phyloP scores from a whole-genome alignment of 2,888 invertebrate genomes.

The Camptogramma bilineatum region DNA sequence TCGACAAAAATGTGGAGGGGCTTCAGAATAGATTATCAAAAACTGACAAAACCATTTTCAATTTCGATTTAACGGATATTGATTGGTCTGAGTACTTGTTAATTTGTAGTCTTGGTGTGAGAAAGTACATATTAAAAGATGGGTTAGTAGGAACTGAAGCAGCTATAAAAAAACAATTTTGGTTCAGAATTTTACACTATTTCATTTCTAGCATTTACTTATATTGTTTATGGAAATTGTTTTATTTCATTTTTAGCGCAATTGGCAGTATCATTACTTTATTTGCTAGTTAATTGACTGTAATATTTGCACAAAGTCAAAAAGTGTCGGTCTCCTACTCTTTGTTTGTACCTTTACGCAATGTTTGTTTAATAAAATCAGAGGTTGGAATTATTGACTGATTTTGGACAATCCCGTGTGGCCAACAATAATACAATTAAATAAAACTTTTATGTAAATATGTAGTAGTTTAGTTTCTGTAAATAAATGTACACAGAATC shows the following conservation, averaged over 20 bases:
- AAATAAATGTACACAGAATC: no score
- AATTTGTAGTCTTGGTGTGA: conserved; percentile 41
- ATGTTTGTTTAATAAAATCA: no score
- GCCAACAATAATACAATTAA: no score
- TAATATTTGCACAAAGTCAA: no score
- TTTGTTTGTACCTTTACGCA: no score
- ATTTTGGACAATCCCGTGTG: no score
- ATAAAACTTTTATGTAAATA: no score
- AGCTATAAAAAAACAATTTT: conserved; percentile 40
- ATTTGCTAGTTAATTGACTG: no score
- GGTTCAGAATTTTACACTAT: conserved; percentile 29
- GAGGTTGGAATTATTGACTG: no score
- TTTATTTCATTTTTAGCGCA: background rate
- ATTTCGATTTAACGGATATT: conserved; percentile 42
- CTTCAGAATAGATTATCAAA: conserved; percentile 28
- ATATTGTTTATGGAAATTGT: conserved; percentile 13
- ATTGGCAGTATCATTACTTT: no score
- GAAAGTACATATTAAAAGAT: conserved; percentile 44
- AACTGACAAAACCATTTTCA: conserved; percentile 46
- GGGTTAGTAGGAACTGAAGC: conserved; percentile 34
- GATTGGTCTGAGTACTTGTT: conserved; percentile 38
- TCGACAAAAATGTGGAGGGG: conserved; percentile 42
- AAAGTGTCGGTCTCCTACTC: no score
- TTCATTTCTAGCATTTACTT: background rate
- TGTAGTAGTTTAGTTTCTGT: no score